phyloP scores from a whole-genome alignment of 2,797 vertebrate genomes.

The Tarsius wallacei region DNA sequence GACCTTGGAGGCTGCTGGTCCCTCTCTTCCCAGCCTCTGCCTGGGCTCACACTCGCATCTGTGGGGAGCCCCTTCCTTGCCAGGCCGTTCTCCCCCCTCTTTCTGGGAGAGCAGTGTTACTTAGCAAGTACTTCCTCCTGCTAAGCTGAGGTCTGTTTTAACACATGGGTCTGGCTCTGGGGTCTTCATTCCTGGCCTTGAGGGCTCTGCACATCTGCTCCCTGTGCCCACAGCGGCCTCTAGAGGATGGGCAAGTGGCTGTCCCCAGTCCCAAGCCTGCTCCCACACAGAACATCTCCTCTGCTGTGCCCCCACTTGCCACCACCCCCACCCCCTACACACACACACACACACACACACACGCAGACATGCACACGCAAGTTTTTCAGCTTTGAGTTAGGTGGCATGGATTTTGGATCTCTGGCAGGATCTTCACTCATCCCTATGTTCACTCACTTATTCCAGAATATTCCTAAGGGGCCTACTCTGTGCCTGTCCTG shows the following conservation, averaged over 20 bases:
- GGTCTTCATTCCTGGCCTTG: background rate
- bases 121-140: background rate
- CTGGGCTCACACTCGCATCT: background rate
- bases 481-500: background rate
- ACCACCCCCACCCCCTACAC: background rate
- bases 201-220: background rate
- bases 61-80: background rate
- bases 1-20: too few relatives aligned
- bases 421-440: background rate
- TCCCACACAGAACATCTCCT: too few relatives aligned
- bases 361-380: background rate
- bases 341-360: too few relatives aligned
- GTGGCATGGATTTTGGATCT: too few relatives aligned
- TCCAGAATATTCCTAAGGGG: background rate
- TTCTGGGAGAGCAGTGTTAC: too few relatives aligned
- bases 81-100: fast-evolving
- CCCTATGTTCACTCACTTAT: background rate
- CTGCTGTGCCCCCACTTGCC: background rate
- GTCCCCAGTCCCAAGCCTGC: too few relatives aligned
- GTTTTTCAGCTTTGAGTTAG: background rate
- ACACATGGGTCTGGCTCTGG: background rate
- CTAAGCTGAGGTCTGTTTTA: background rate
- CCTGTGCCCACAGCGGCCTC: background rate
- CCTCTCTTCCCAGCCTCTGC: background rate
- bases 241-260: background rate